Evolutionary conservation across 1,140 invertebrate genomes (phyloP).

Genomic region (Lethocerus indicus): DNA sequence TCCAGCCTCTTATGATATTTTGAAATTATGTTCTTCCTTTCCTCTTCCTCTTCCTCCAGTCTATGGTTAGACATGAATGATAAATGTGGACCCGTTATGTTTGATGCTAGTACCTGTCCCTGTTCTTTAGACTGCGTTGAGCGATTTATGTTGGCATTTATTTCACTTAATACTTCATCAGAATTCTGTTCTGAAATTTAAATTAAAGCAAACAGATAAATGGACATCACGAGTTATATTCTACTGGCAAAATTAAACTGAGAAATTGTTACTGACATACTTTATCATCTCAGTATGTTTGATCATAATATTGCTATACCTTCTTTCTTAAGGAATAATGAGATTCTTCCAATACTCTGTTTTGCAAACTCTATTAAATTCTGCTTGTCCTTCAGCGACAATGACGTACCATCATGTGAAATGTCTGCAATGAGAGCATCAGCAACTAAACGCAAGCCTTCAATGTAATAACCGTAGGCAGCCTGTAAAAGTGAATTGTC

Average conservation of each 20-base stretch:
- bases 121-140: not conserved
- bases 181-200: not conserved
- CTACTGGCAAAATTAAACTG: too few relatives aligned
- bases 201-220: not conserved
- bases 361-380: slow-evolving; percentile 16
- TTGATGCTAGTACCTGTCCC: not conserved
- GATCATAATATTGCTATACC: too few relatives aligned
- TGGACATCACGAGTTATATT: too few relatives aligned
- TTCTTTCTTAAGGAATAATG: slow-evolving; percentile 10
- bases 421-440: slow-evolving; percentile 11
- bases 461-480: slow-evolving; percentile 13
- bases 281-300: too few relatives aligned
- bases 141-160: not conserved
- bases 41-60: not conserved
- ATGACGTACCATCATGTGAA: not conserved
- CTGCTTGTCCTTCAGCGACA: slow-evolving; percentile 10
- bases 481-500: slow-evolving; percentile 12
- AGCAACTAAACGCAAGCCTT: slow-evolving; percentile 12
- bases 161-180: not conserved
- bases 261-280: too few relatives aligned
- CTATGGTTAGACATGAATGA: not conserved
- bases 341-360: slow-evolving; percentile 11
- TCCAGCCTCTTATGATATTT: slow-evolving; percentile 11
- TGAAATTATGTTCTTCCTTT: slow-evolving; percentile 8
- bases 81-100: not conserved